phyloP scores from a whole-genome alignment of 2,113 vertebrate genomes.

The Anhinga anhinga region DNA sequence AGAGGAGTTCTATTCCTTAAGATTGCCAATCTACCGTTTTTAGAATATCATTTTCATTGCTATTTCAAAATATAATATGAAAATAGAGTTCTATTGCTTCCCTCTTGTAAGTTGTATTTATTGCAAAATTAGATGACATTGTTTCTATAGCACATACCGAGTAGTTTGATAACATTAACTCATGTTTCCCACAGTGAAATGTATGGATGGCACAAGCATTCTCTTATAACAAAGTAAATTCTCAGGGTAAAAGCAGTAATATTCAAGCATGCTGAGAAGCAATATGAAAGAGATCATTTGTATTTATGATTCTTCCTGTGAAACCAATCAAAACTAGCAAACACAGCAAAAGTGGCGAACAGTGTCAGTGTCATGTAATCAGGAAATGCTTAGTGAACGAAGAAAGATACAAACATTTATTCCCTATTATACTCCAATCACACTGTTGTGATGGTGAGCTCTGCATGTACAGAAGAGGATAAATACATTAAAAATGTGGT shows the following conservation, averaged over 20 bases:
- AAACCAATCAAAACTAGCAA: background rate
- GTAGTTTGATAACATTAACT: background rate
- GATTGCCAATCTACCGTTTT: background rate
- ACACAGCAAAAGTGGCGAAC: background rate
- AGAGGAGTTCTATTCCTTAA: background rate
- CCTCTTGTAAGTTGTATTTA: background rate
- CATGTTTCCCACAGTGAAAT: background rate
- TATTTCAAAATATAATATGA: background rate
- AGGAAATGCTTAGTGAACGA: background rate
- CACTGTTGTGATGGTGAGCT: background rate
- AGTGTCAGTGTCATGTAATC: background rate
- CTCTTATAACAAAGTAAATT: background rate
- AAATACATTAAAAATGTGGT: background rate
- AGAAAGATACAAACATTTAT: background rate
- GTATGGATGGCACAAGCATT: background rate
- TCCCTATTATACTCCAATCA: background rate
- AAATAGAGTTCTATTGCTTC: background rate
- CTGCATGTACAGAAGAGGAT: background rate
- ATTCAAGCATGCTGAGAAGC: background rate
- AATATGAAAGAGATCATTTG: background rate
- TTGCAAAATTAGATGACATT: background rate
- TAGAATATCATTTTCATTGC: background rate
- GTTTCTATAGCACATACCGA: background rate
- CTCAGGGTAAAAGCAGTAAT: background rate
- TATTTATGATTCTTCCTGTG: background rate